Evolutionary conservation across 2,113 vertebrate genomes (phyloP).

Genomic region (Pteropus alecto): DNA sequence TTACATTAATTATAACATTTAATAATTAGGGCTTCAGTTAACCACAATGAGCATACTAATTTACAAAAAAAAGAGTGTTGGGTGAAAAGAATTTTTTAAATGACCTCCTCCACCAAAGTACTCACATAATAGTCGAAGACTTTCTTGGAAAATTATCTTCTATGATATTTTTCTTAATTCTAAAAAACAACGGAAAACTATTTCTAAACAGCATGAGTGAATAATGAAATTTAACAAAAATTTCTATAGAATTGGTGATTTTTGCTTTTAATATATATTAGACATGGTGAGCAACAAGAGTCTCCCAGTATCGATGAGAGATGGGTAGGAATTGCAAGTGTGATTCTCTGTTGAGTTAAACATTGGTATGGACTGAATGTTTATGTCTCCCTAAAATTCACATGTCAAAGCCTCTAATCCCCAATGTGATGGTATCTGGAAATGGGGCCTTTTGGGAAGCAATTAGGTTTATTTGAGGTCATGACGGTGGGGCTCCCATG

Average conservation of each 20-base stretch:
- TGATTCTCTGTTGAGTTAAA: neutral
- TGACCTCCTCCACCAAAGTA: neutral
- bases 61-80: neutral
- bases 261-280: neutral
- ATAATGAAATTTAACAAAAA: neutral
- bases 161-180: constrained; percentile 66
- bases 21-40: neutral
- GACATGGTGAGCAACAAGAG: neutral
- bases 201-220: neutral
- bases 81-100: constrained; percentile 4
- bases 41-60: neutral
- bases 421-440: neutral
- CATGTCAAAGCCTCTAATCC: neutral
- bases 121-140: constrained; percentile 80
- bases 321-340: neutral
- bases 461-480: neutral
- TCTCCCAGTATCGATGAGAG: neutral
- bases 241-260: neutral
- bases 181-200: constrained; percentile 65
- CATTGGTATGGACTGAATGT: neutral
- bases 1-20: neutral
- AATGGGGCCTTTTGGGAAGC: neutral
- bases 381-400: neutral
- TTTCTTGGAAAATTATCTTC: constrained; percentile 74
- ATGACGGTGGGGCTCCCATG: neutral